phyloP scores from a whole-genome alignment of 1,140 invertebrate species.

The Arctopsyche grandis region DNA sequence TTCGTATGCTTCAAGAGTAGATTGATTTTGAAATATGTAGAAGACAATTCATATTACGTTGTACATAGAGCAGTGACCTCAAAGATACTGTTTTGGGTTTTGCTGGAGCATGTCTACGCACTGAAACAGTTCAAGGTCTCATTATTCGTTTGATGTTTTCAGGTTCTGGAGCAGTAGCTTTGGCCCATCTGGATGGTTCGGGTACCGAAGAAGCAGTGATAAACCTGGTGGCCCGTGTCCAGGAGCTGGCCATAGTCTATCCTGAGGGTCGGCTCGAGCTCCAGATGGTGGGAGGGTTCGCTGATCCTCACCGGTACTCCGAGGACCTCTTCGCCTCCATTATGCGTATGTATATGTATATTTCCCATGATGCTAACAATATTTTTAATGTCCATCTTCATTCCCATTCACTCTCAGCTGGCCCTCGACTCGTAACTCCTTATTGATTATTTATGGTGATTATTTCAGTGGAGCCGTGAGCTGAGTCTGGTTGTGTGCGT shows the following conservation, averaged over 20 bases:
- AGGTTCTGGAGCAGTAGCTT: constrained; percentile 88
- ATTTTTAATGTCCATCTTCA: background rate
- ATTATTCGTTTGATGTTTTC: constrained; percentile 36
- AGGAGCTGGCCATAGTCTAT: constrained; percentile 84
- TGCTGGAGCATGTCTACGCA: no score
- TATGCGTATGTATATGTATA: constrained; percentile 78
- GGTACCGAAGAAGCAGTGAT: constrained; percentile 84
- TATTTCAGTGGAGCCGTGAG: background rate
- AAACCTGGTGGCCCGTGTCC: constrained; percentile 82
- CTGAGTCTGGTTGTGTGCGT: no score
- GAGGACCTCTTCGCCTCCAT: constrained; percentile 90
- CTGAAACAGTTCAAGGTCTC: no score
- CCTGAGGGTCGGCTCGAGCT: constrained; percentile 88
- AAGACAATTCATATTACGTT: no score
- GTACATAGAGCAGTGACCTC: no score
- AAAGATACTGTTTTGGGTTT: no score
- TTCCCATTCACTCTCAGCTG: no score
- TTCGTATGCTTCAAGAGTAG: no score
- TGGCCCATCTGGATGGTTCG: constrained; percentile 90
- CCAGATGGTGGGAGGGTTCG: constrained; percentile 90
- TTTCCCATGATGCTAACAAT: background rate
- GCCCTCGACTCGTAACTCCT: background rate
- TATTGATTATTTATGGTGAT: background rate
- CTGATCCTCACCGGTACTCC: constrained; percentile 83
- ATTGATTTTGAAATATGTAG: no score